Conservation (phyloP, 2,113 vertebrate species). For the Collichthys lucidus region DNA sequence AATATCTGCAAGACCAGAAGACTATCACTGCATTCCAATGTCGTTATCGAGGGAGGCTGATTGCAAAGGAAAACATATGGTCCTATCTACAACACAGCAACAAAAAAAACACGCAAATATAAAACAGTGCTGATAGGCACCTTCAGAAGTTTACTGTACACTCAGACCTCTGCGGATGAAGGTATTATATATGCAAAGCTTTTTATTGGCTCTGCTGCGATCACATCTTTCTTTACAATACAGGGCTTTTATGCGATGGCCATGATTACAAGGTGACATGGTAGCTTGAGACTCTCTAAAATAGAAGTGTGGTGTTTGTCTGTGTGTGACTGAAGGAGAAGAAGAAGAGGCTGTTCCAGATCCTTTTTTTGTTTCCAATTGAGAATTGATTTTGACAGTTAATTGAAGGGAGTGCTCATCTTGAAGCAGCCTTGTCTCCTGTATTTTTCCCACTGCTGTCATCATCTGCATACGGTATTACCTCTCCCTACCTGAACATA, state of each 20-base stretch:
- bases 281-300: not conserved
- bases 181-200: conserved; percentile 14
- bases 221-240: not conserved
- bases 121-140: conserved; percentile 76
- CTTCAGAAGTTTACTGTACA: conserved; percentile 56
- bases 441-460: conserved; percentile 35
- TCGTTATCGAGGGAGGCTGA: conserved; percentile 50
- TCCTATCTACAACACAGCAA: conserved; percentile 55
- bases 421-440: conserved; percentile 48
- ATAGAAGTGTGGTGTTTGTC: conserved; percentile 64
- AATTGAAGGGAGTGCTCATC: conserved; percentile 58
- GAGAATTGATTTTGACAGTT: conserved; percentile 53
- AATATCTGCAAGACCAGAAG: conserved; percentile 56
- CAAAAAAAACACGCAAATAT: conserved; percentile 36
- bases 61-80: conserved; percentile 73
- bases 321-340: conserved; percentile 4
- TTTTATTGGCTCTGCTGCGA: conserved; percentile 21
- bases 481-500: conserved; percentile 48
- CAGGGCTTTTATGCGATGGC: not conserved
- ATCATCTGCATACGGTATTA: conserved; percentile 58
- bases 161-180: conserved; percentile 29
- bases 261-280: conserved; percentile 1
- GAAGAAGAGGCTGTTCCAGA: not conserved
- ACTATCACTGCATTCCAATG: conserved; percentile 58
- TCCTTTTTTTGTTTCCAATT: conserved; percentile 39